Evolutionary conservation across 2,113 vertebrate species (phyloP), one percentile per base, ranked within the genome.

Genomic region (Clarias macrocephalus): DNA sequence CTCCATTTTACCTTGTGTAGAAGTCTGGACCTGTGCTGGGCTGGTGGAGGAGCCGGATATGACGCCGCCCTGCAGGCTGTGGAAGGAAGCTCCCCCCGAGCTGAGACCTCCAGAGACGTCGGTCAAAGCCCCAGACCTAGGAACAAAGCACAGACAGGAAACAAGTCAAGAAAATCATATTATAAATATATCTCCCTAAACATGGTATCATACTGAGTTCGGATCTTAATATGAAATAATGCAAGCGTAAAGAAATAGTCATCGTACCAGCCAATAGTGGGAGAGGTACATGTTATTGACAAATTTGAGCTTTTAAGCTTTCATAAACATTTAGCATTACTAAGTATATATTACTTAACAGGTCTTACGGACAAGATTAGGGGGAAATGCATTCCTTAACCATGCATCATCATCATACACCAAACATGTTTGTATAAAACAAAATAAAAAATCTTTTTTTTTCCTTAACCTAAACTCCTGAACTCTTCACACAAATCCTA

Each of bases 61-160:
- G 90, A 96, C 92, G 57, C 96, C 95, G 91, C 95, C 95, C 94
- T 98, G 98, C 90, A 97, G 93, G 52, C 96, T 94, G 25, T 95
- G 97, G 95, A 98, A 96, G 18, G 96, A 94, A 77, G 94, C 95
- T 88, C 96, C 95, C 0, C 93, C 88, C n/a, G 95, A 92, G 80
- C 95, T 94, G 92, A 95, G 91, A 91, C 93, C 91, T 92, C 94
- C 93, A 93, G 94, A 92, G 89, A 94, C 90, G 87, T 95, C 95
- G 88, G 94, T 92, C 89, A 95, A 91, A 92, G 93, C 92, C 88
- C 90, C 93, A 92, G 87, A 80, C 80, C 92, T 88, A 25, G 33
- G 19, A 33, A 18, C 4, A 72, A 48, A 77, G n/a, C 23, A 18
- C 1, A 7, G 6, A 48, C 28, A 10, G 6, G 62, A 52, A 56